Evolutionary conservation across 2,113 vertebrate species (phyloP), one percentile per base, ranked within the genome.

Genomic region (Hippocampus comes): DNA sequence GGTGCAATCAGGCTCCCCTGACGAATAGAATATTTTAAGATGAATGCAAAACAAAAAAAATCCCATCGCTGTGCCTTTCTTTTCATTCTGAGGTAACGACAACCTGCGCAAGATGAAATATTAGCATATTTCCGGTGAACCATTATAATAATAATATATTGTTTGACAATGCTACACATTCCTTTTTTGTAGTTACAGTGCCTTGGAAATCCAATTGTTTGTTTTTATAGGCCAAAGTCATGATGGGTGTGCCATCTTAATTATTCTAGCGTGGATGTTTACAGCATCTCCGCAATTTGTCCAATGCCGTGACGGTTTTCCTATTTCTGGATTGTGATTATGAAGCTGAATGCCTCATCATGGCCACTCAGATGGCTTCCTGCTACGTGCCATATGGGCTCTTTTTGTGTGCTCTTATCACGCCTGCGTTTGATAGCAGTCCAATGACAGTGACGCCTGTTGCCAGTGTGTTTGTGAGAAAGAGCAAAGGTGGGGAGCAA

Each of bases 401-500:
- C n/a, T 23, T 25, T 6, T 48, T 27, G 14, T 66, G 12, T 12
- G 64, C 64, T 27, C n/a, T 66, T 66, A 66, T 66, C 64, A 25
- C 9, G 43, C 4, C 7, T 48, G 41, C n/a, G 9, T 8, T 66
- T 66, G 42, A 66, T 48, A 66, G 14, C 11, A 66, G 42, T 17
- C n/a, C 43, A 66, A 18, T 48, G 63, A 43, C 41, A 15, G 63
- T 42, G n/a, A 48, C 42, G 23, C 48, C n/a, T 48, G 64, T 66
- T 27, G 42, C n/a, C 43, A 48, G 25, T 18, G 64, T 66, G 64
- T 66, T 66, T 25, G 64, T 66, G 64, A 66, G 64, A 66, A 48
- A 48, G 64, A 17, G 43, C 41, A 46, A 42, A 11, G 5, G 41
- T 14, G 41, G 6, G 34, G 34, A 12, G 21, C 15, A 27, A 25